These are phyloP conservation scores for Eulithis testata DNA, from an alignment of 2,888 invertebrate genomes.

Conservation along the genomic window DNA sequence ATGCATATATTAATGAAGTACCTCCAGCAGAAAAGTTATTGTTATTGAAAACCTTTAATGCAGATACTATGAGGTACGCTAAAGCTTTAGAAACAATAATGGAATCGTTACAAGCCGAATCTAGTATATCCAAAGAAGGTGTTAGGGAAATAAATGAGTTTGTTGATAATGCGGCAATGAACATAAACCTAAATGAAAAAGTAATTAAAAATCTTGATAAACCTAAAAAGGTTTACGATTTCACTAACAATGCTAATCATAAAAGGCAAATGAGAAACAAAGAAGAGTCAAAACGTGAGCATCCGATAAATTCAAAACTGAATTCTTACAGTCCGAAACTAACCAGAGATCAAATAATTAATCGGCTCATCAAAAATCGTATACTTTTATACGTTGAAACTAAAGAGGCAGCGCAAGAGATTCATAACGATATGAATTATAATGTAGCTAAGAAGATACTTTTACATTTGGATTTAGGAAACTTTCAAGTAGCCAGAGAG, in stretches of 20 bases:
- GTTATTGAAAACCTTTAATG: conserved; percentile 61
- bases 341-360: conserved; percentile 64
- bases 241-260: conserved; percentile 1
- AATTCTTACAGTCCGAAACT: conserved; percentile 46
- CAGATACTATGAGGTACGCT: conserved; percentile 55
- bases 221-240: conserved; percentile 26
- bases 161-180: conserved; percentile 52
- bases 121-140: conserved; percentile 47
- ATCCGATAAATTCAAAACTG: neutral
- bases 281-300: conserved; percentile 9
- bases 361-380: conserved; percentile 69
- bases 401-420: conserved; percentile 54
- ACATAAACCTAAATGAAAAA: conserved; percentile 56
- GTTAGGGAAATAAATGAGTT: conserved; percentile 55
- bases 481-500: conserved; percentile 63
- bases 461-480: conserved; percentile 60
- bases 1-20: conserved; percentile 51
- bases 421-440: conserved; percentile 57
- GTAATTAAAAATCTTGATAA: conserved; percentile 49
- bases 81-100: conserved; percentile 55
- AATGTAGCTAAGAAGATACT: conserved; percentile 65
- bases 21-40: conserved; percentile 57
- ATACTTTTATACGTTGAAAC: conserved; percentile 57
- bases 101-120: conserved; percentile 41
- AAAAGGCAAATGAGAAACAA: conserved; percentile 9